Conservation (phyloP, 2,797 vertebrate genomes). For the Cyprinodon diabolis region DNA sequence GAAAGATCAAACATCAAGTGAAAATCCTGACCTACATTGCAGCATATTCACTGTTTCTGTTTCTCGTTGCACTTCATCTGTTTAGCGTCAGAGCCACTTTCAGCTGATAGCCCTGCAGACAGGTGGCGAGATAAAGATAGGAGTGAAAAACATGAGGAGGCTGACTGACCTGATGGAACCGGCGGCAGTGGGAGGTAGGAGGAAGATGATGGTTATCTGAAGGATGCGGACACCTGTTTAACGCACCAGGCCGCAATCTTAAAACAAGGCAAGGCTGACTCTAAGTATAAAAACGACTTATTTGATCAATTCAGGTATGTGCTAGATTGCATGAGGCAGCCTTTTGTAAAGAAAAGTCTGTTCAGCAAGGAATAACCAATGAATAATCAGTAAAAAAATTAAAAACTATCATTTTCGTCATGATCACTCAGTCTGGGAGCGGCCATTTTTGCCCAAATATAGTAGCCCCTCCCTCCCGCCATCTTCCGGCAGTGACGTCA, state of each 20-base stretch:
- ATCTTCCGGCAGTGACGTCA: no score
- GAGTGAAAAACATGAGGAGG: conserved; percentile 7
- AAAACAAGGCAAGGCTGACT: conserved; percentile 3
- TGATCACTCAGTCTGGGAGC: no score
- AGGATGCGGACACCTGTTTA: conserved; percentile 45
- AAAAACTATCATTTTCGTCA: no score
- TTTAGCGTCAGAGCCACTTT: conserved; percentile 27
- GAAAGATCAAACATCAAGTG: conserved; percentile 26
- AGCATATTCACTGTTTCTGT: conserved; percentile 49
- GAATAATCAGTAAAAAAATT: no score
- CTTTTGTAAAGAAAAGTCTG: neutral
- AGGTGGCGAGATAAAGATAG: neutral
- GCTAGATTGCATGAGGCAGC: conserved; percentile 39
- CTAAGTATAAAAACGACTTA: conserved; percentile 35
- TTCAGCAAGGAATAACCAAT: no score
- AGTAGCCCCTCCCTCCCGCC: no score
- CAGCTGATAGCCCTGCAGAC: conserved; percentile 13
- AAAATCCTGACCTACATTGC: conserved; percentile 59
- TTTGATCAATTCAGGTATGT: conserved; percentile 32
- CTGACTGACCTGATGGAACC: conserved; percentile 38
- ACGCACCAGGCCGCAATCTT: conserved; percentile 19
- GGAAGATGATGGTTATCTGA: conserved; percentile 28
- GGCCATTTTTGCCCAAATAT: no score
- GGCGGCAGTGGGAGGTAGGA: conserved; percentile 9
- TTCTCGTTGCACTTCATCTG: conserved; percentile 40